phyloP scores from a whole-genome alignment of 37 sponge, comb jelly and placozoan genomes.

The Sycon ciliatum region DNA sequence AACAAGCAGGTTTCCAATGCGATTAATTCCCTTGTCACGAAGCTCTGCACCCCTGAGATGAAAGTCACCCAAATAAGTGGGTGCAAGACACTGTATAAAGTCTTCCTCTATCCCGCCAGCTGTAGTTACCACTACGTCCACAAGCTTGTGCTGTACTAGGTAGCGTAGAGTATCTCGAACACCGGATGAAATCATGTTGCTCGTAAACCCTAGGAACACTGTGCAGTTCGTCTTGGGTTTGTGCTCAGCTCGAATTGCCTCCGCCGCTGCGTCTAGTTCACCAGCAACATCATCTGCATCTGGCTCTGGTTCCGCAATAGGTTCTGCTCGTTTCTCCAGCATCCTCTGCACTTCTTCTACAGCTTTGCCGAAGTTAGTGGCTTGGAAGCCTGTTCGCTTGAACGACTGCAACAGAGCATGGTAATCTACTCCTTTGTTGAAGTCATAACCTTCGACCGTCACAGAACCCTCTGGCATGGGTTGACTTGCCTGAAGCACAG shows the following conservation, averaged over 20 bases:
- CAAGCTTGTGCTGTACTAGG: slow-evolving; percentile 86
- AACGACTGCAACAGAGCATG: slow-evolving; percentile 66
- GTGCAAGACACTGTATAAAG: slow-evolving; percentile 91
- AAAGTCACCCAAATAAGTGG: slow-evolving; percentile 81
- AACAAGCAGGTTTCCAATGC: slow-evolving; percentile 87
- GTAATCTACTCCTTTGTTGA: slow-evolving; percentile 61
- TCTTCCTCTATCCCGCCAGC: slow-evolving; percentile 98
- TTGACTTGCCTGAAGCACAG: slow-evolving; percentile 51
- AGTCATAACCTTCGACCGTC: slow-evolving; percentile 66
- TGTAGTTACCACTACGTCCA: slow-evolving; percentile 85
- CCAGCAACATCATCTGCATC: neutral
- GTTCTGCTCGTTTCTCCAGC: slow-evolving; percentile 42
- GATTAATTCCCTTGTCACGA: slow-evolving; percentile 72
- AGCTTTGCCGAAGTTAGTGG: slow-evolving; percentile 87
- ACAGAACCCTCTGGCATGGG: slow-evolving; percentile 48
- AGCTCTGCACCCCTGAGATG: slow-evolving; percentile 59
- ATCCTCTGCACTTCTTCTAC: slow-evolving; percentile 71
- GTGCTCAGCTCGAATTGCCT: slow-evolving; percentile 34
- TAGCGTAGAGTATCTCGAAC: slow-evolving; percentile 72
- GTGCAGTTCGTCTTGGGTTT: slow-evolving; percentile 76
- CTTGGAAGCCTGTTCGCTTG: slow-evolving; percentile 86
- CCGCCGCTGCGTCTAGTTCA: slow-evolving; percentile 29
- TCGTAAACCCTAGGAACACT: slow-evolving; percentile 95
- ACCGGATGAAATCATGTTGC: slow-evolving; percentile 88
- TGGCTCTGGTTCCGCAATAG: too few species aligned